A percentile compares a stretch with the other conserved stretches of the same genome.
Conservation (phyloP, 2,888 invertebrate genomes). For the Diadegma fenestrale region DNA sequence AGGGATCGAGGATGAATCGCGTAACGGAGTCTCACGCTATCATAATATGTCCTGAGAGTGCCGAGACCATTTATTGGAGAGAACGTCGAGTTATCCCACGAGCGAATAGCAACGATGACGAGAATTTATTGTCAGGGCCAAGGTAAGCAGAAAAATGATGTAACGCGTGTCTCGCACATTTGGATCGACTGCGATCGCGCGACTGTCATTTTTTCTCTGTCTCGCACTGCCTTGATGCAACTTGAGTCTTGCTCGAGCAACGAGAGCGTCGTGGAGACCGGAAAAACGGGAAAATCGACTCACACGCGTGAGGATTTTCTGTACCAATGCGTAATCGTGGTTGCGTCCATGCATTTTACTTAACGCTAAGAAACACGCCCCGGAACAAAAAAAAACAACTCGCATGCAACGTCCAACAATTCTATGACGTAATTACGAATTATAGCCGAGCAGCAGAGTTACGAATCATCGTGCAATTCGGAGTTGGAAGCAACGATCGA, state of each 20-base stretch:
- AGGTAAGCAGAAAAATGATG: constrained; percentile 48
- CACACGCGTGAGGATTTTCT: constrained; percentile 38
- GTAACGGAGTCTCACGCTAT: constrained; percentile 22
- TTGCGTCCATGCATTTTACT: neutral
- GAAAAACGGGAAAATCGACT: constrained; percentile 55
- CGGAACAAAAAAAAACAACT: constrained; percentile 28
- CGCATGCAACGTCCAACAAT: constrained; percentile 55
- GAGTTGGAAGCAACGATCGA: constrained; percentile 1
- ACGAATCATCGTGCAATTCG: constrained; percentile 21
- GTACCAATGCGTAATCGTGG: neutral
- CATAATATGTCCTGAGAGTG: constrained; percentile 1
- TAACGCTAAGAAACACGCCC: constrained; percentile 34
- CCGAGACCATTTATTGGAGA: neutral
- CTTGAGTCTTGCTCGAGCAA: constrained; percentile 38
- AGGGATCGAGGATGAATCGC: constrained; percentile 40
- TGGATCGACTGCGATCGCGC: constrained; percentile 12
- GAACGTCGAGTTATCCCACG: constrained; percentile 8
- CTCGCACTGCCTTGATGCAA: neutral
- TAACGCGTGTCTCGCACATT: constrained; percentile 27
- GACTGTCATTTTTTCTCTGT: neutral
- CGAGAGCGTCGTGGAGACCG: constrained; percentile 34
- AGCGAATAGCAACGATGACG: constrained; percentile 46
- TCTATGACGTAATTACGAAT: constrained; percentile 42
- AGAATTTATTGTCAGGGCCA: constrained; percentile 62
- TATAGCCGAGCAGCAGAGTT: neutral